phyloP scores from a whole-genome alignment of 2,888 invertebrate species.

The Operophtera brumata region DNA sequence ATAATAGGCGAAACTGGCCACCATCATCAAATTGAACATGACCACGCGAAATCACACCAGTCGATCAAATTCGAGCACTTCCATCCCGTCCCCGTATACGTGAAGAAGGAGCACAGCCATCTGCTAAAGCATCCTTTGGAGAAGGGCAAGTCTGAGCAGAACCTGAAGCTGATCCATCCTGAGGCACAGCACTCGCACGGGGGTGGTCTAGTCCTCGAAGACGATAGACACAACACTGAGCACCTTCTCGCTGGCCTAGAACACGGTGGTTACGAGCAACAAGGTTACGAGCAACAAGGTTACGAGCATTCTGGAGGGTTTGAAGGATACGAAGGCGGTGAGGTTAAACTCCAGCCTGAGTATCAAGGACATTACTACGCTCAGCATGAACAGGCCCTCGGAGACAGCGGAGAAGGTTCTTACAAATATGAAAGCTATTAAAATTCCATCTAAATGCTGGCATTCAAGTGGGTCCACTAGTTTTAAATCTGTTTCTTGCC shows the following conservation, averaged over 20 bases:
- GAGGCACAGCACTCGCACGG: conserved; percentile 81
- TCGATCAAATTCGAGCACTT: conserved; percentile 85
- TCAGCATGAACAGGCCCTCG: conserved; percentile 54
- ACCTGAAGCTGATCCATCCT: conserved; percentile 82
- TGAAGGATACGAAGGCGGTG: conserved; percentile 60
- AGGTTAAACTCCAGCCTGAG: conserved; percentile 60
- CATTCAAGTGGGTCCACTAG: conserved; percentile 46
- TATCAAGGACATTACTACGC: conserved; percentile 57
- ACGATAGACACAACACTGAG: conserved; percentile 74
- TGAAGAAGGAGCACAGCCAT: conserved; percentile 85
- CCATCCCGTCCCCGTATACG: conserved; percentile 85
- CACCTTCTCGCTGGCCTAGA: conserved; percentile 54
- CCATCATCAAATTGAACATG: conserved; percentile 82
- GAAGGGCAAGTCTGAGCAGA: conserved; percentile 82
- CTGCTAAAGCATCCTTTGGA: conserved; percentile 83
- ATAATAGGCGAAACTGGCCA: conserved; percentile 75
- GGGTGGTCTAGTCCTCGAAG: conserved; percentile 81
- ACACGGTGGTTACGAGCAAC: conserved; percentile 51
- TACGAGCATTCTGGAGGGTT: conserved; percentile 44
- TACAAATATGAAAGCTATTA: conserved; percentile 71
- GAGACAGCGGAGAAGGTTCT: conserved; percentile 56
- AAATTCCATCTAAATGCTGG: conserved; percentile 43
- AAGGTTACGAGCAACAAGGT: conserved; percentile 47
- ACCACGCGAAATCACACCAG: conserved; percentile 85
- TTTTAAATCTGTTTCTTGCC: conserved; percentile 63